phyloP scores from a whole-genome alignment of 2,113 vertebrate species.

The Brachyhypopomus gauderio region DNA sequence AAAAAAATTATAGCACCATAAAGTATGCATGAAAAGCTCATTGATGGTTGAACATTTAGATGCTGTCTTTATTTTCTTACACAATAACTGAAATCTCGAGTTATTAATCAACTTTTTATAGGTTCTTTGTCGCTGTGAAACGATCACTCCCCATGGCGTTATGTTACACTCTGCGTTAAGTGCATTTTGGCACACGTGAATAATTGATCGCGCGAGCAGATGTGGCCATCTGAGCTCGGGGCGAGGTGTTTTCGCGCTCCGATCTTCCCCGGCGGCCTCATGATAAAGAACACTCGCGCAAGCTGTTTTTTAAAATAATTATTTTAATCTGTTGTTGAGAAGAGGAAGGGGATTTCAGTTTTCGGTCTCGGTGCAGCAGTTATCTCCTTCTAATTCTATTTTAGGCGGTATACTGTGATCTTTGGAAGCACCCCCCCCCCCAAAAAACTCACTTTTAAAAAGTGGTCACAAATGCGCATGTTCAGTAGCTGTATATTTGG shows the following conservation, averaged over 20 bases:
- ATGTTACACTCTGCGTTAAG: slow-evolving; percentile 28
- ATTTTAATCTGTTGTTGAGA: not conserved
- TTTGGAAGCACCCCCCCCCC: no score
- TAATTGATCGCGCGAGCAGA: not conserved
- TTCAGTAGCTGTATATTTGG: not conserved
- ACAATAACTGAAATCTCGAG: not conserved
- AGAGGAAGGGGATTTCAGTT: not conserved
- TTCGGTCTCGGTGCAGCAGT: not conserved
- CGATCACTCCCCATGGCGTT: slow-evolving; percentile 9
- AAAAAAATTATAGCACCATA: no score
- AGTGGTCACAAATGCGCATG: not conserved
- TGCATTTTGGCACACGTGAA: slow-evolving; percentile 1
- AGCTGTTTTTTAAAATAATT: not conserved
- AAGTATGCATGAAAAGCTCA: no score
- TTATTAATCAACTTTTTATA: slow-evolving; percentile 13
- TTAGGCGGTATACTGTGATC: not conserved
- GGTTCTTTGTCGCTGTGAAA: not conserved
- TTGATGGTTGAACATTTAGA: not conserved
- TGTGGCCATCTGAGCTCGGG: not conserved
- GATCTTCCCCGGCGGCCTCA: not conserved
- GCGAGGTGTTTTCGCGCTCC: not conserved
- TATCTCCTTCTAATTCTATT: not conserved
- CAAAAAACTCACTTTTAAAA: not conserved
- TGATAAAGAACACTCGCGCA: not conserved
- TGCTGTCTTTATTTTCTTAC: no score